These are phyloP conservation scores for Mycteria americana DNA, from an alignment of 2,797 vertebrate genomes.

Conservation along the genomic window DNA sequence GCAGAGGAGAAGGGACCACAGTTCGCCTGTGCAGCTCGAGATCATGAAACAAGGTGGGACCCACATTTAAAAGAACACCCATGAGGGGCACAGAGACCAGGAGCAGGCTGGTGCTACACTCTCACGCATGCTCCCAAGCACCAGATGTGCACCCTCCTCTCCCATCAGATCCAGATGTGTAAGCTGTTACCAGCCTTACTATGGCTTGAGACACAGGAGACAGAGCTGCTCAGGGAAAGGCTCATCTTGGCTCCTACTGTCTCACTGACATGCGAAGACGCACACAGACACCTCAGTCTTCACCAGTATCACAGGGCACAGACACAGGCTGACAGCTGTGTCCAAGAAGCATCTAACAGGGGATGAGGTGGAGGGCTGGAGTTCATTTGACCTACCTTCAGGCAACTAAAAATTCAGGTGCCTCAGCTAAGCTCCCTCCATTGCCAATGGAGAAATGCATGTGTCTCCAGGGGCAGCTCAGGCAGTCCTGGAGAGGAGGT, in stretches of 20 bases:
- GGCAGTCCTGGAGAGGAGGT: background rate
- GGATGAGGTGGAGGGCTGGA: background rate
- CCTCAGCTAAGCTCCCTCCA: background rate
- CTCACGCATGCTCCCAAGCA: background rate
- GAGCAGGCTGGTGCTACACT: background rate
- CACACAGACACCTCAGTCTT: background rate
- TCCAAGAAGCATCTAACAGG: background rate
- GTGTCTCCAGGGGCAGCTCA: background rate
- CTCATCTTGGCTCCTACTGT: background rate
- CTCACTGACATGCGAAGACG: background rate
- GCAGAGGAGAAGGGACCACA: background rate
- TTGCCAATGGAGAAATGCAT: background rate
- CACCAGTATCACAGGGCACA: background rate
- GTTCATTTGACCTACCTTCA: background rate
- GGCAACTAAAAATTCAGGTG: background rate
- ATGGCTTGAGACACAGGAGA: background rate
- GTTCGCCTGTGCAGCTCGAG: background rate
- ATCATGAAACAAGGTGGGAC: background rate
- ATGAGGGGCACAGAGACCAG: fast-evolving
- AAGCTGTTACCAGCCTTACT: background rate
- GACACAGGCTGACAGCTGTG: background rate
- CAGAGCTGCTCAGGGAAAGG: background rate
- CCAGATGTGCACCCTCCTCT: background rate
- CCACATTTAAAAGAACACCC: background rate
- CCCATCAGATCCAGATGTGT: background rate